Evolutionary conservation across 2,797 vertebrate genomes (phyloP), one percentile per base, ranked within the genome.

Genomic region (Tamandua tetradactyla): DNA sequence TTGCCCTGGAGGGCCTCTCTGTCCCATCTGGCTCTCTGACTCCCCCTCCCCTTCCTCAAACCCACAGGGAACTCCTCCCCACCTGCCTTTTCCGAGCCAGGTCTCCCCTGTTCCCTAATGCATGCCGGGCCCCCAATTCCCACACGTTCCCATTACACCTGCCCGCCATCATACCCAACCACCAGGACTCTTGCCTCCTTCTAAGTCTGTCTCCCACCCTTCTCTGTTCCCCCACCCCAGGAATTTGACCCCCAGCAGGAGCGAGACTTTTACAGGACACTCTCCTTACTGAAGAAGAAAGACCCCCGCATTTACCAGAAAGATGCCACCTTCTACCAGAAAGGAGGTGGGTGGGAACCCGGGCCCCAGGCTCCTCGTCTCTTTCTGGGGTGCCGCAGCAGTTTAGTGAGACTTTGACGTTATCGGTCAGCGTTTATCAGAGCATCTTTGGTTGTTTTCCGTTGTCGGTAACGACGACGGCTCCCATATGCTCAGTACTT

Each of bases 231-330:
- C 35, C 59, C n/a, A 11, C 49, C 79, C 49, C 93, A 99, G 99
- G 98, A 98, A n/a, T 97, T 99, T 93, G 98, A 99, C 93, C 98
- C 99, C 37, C 98, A 97, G 44, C 75, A 98, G 32, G 99, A 99
- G 57, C 97, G 98, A 27, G 99, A 99, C 74, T 99, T 99, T 89
- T 99, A 99, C 96, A 98, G 98, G 76, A 99, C 99, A 0, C 88
- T 99, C 91, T 99, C 99, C 0, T 97, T 99, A 89, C 96, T 99
- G 62, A 99, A 99, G 98, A 99, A 99, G 93, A 99, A 98, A 84
- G 99, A 99, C 91, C 99, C 99, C 0, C 97, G 98, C 44, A 99
- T 99, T 89, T 99, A 99, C 74, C 98, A 98, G 96, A 76, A 96
- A n/a, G 98, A 99, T 96, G 96, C 91, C 0, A 98, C 84, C 20